These are phyloP conservation scores for Lophius americanus DNA, from an alignment of 2,797 vertebrate genomes.

Conservation along the genomic window DNA sequence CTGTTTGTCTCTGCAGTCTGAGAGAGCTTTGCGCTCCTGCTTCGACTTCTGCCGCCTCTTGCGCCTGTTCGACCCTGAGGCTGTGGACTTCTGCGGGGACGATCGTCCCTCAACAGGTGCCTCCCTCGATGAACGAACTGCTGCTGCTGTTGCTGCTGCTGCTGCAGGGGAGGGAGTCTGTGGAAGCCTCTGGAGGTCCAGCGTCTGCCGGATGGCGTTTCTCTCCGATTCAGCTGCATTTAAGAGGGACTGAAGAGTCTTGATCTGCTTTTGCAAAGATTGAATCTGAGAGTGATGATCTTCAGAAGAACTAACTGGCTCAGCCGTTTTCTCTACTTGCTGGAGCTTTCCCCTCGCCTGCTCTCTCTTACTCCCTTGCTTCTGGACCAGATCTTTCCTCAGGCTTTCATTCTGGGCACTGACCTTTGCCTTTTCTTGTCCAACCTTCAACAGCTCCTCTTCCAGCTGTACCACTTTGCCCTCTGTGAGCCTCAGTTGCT, in stretches of 20 bases:
- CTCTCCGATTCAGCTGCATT: conserved; percentile 60
- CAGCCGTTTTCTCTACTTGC: conserved; percentile 45
- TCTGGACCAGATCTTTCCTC: conserved; percentile 63
- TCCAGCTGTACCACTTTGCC: conserved; percentile 80
- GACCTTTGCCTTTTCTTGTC: conserved; percentile 77
- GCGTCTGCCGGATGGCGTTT: conserved; percentile 51
- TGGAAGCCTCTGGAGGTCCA: conserved; percentile 62
- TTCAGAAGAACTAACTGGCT: conserved; percentile 51
- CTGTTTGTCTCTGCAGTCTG: conserved; percentile 59
- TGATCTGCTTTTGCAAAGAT: conserved; percentile 64
- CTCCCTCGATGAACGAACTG: conserved; percentile 56
- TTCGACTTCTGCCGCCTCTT: conserved; percentile 83
- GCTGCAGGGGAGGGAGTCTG: conserved; percentile 51
- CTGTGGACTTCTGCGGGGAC: conserved; percentile 59
- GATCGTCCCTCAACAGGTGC: conserved; percentile 64
- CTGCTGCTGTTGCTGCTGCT: conserved; percentile 48
- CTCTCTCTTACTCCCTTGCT: conserved; percentile 42
- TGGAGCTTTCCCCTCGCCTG: conserved; percentile 37
- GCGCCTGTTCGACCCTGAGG: conserved; percentile 74
- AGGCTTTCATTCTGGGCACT: conserved; percentile 75
- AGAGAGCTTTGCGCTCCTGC: conserved; percentile 78
- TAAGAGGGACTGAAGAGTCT: conserved; percentile 64
- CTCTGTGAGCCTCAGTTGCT: conserved; percentile 80
- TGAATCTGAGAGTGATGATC: conserved; percentile 70
- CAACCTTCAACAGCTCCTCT: conserved; percentile 78